Evolutionary conservation across 2,888 invertebrate species (phyloP), one percentile per base, ranked within the genome.

Genomic region (Andrena bicolor): DNA sequence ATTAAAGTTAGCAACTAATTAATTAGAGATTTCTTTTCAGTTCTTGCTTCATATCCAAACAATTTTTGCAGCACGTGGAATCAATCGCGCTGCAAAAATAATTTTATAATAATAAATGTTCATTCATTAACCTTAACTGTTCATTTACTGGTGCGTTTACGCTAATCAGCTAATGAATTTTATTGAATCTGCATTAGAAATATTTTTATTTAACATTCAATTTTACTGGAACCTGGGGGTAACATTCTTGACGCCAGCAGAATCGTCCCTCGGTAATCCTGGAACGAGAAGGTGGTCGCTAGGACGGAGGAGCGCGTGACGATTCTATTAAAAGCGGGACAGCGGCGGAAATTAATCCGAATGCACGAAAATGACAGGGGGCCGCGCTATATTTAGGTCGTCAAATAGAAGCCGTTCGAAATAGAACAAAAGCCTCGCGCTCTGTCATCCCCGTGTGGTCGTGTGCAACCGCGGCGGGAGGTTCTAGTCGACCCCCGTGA

Each of bases 351-450:
- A 82, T 82, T 80, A 71, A 82, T 80, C 32, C 61, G 49, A 48
- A 75, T 66, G 75, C 66, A 64, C 70, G 82, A 80, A 75, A 82
- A 80, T 70, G 28, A 20, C 70, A 56, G 61, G 53, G 32, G 13
- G 26, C 2, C 60, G 30, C 30, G n/a, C 13, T 82, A 82, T 80
- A 80, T 82, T 80, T 80, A 80, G 48, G 13, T 32, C 35, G 75
- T 69, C 79, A 26, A 53, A 80, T 66, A 65, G 80, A 73, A 69
- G 26, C 64, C 56, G 68, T 51, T 65, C 64, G 28, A 65, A 81
- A 81, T 79, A 79, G 68, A 81, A 78, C 78, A 81, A 81, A 81
- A 73, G 64, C 48, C 58, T 26, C 20, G 10, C 69, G 72, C 77
- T 80, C 68, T 72, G 71, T 80, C 77, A 72, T 73, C 58, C 72